Conservation (phyloP, 1,140 invertebrate genomes). For the Heliconius hermathena region DNA sequence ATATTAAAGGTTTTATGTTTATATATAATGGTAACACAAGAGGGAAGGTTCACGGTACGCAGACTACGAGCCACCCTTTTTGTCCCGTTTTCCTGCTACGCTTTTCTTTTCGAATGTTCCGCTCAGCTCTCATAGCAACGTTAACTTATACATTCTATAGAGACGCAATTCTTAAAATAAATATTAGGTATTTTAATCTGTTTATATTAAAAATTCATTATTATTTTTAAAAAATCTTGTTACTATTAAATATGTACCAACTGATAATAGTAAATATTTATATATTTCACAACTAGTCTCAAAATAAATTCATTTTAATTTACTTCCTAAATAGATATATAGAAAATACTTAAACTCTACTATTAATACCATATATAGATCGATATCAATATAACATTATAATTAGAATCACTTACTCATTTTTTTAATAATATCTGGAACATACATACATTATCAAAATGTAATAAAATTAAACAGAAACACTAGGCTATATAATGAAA, state of each 20-base stretch:
- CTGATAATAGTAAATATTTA: neutral
- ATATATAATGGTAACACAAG: conserved; percentile 15
- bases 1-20: conserved; percentile 28
- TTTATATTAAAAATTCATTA: neutral
- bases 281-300: neutral
- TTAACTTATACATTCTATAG: conserved; percentile 39
- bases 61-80: conserved; percentile 61
- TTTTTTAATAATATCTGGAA: neutral
- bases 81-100: conserved; percentile 64
- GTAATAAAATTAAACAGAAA: no score
- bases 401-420: neutral
- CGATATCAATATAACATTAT: neutral
- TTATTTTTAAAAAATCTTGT: neutral
- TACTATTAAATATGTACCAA: no score
- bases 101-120: conserved; percentile 60
- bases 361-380: neutral
- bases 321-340: neutral
- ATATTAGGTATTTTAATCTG: neutral
- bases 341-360: no score
- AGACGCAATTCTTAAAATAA: conserved; percentile 23
- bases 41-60: conserved; percentile 37
- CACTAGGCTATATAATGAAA: neutral
- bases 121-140: conserved; percentile 43
- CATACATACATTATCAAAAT: neutral
- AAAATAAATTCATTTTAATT: neutral